A percentile compares a stretch with the other conserved stretches of the same genome.
These are phyloP conservation scores for Phrixothrix hirtus DNA, from an alignment of 2,888 invertebrate genomes.

Conservation along the genomic window DNA sequence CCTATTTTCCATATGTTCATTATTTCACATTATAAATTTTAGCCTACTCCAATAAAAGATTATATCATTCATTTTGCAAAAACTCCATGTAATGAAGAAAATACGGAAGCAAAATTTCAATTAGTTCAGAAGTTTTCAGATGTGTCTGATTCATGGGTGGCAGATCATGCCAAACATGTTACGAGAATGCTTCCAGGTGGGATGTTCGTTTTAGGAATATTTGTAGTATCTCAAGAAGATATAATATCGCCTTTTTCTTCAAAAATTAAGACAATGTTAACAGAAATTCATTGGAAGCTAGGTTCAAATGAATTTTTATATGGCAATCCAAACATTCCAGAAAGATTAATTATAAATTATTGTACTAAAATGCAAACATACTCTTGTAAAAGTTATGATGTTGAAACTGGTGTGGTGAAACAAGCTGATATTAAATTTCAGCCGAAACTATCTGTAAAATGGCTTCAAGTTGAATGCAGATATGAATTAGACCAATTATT, in stretches of 20 bases:
- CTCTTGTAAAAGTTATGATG: slow-evolving; percentile 69
- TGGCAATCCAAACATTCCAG: slow-evolving; percentile 62
- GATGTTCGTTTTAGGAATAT: slow-evolving; percentile 82
- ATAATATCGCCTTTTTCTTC: slow-evolving; percentile 62
- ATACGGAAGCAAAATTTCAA: no score
- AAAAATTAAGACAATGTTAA: slow-evolving; percentile 64
- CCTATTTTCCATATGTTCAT: slow-evolving; percentile 18
- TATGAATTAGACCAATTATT: slow-evolving; percentile 77
- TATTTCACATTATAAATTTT: slow-evolving; percentile 35
- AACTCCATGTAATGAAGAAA: slow-evolving; percentile 64
- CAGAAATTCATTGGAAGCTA: slow-evolving; percentile 62
- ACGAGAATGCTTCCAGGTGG: slow-evolving; percentile 91
- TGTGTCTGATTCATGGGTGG: slow-evolving; percentile 70
- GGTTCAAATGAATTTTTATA: slow-evolving; percentile 62
- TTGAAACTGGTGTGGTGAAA: slow-evolving; percentile 60
- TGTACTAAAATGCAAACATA: slow-evolving; percentile 60
- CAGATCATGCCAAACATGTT: slow-evolving; percentile 83
- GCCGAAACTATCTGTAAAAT: slow-evolving; percentile 66
- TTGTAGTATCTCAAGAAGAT: slow-evolving; percentile 71
- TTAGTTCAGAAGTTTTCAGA: slow-evolving; percentile 56
- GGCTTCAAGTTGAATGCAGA: slow-evolving; percentile 76
- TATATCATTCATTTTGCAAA: slow-evolving; percentile 79
- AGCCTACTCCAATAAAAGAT: slow-evolving; percentile 70
- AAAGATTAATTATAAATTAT: slow-evolving; percentile 69
- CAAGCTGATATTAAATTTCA: slow-evolving; percentile 80